Percentiles rank a stretch among this genome's conserved stretches.
Evolutionary conservation across 1,140 invertebrate genomes (phyloP).

Genomic region (honey bee (Apis mellifera)): DNA sequence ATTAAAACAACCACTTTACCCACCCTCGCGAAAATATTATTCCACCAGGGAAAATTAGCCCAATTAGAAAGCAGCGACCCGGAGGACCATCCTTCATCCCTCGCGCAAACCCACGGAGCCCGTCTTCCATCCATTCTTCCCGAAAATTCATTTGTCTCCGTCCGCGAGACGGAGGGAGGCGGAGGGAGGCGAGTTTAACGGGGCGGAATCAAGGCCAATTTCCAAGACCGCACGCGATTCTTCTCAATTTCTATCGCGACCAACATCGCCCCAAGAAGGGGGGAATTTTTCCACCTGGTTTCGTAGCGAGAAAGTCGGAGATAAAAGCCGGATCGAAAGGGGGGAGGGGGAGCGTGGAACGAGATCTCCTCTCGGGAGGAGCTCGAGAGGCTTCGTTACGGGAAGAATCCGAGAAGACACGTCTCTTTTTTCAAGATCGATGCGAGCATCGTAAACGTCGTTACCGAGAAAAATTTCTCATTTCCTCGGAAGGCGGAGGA

Average conservation of each 20-base stretch:
- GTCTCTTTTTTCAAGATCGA: not conserved
- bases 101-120: not conserved
- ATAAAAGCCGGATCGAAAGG: conserved; percentile 12
- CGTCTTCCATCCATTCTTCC: conserved; percentile 31
- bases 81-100: not conserved
- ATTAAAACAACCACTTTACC: too few relatives aligned
- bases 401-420: not conserved
- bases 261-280: conserved; percentile 28
- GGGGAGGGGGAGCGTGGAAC: conserved; percentile 1
- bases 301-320: not conserved
- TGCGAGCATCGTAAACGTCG: too few relatives aligned
- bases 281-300: not conserved
- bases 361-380: too few relatives aligned
- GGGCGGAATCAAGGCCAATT: conserved; percentile 55
- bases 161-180: not conserved
- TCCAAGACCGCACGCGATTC: conserved; percentile 17
- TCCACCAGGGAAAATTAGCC: not conserved
- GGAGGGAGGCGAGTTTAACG: conserved; percentile 44
- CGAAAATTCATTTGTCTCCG: conserved; percentile 49
- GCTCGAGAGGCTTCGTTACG: not conserved
- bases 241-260: conserved; percentile 51
- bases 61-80: not conserved
- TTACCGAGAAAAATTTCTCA: too few relatives aligned
- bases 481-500: too few relatives aligned
- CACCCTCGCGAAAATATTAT: not conserved